Evolutionary conservation across 2,888 invertebrate genomes (phyloP), one percentile per base, ranked within the genome.

Genomic region (Drosophila macrospina): DNA sequence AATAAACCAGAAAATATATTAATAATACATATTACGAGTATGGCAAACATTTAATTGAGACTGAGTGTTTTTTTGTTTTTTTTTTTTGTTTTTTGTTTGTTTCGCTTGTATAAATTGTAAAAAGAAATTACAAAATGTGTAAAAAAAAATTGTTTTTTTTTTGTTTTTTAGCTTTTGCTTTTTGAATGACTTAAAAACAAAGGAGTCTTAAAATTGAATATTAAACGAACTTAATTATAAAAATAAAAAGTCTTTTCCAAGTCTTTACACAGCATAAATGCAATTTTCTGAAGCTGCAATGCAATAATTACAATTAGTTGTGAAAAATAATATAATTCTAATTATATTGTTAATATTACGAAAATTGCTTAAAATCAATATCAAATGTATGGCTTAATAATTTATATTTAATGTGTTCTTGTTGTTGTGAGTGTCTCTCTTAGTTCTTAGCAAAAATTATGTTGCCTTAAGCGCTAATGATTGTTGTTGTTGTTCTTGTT

Each of bases 201-300:
- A 39, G 20, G 20, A 57, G 74, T 62, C 74, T 72, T 72, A 41
- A 50, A 41, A 47, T 55, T 45, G 28, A 36, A 24, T 34, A 55
- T 47, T 66, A 60, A 34, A 30, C 39, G 16, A 69, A 75, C 70
- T 71, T 67, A 59, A 48, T 39, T 48, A 42, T 15, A 55, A 51
- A 59, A 36, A 26, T 37, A 55, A 42, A 56, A 65, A 71, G 72
- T 73, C 69, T 74, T 73, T 73, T 60, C 32, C 42, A 68, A 72
- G 72, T 73, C 72, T 73, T 72, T 62, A 63, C 59, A 68, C 57
- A 59, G 68, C 62, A 51, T 70, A 74, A 74, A 74, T 74, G 73
- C 73, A 56, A 3, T 15, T 28, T 32, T 55, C 24, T 44, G 51
- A 39, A 51, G 37, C 26, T 51, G 20, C 32, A 34, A 48, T 4